Base-by-base conservation (phyloP, 2,888 invertebrate species). In the Caenorhabditis sinica region DNA sequence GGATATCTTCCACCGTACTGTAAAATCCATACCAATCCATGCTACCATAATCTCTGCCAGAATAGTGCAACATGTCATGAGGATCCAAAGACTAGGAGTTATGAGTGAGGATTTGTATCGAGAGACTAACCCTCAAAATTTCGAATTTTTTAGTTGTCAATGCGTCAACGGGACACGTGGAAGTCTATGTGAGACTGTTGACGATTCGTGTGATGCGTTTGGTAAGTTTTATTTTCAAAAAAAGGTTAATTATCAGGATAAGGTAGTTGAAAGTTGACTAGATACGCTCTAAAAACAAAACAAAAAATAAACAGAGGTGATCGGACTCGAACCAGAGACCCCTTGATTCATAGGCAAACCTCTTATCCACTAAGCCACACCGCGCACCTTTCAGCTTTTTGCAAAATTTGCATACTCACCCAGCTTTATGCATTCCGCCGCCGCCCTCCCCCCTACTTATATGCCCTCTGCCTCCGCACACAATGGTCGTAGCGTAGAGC, bases 121-220 rank as follows among this genome's bases (percentile, higher is more conserved):
- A n/a, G 51, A 9, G 6, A 53, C 11, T 15, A 20, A n/a, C n/a
- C 25, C 45, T 49, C 5, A 15, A 43, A 71, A 58, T 23, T 56
- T 56, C 40, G 1, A 53, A 36, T 36, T 69, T 82, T 86, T 61
- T 58, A 88, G 88, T 9, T 88, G 88, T 40, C 61, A 73, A 28
- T 88, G 88, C 49, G n/a, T 72, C 17, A 82, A 82, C 23, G 88
- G 88, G 4, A 88, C 88, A 2, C 73, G 69, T 61, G 88, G 88
- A 61, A 40, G 82, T 9, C 69, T 88, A 0, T 88, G 88, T 30
- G 88, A 88, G 51, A 71, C 51, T 20, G 68, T 88, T 28, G 74
- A 68, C 11, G 86, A 88, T 40, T 69, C 66, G 25, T 88, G 88
- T 68, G 61, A 81, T 20, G 79, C 85, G 1, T 86, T 82, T 58